A percentile compares a stretch with the other conserved stretches of the same genome.
phyloP scores from a whole-genome alignment of 2,888 invertebrate genomes.

The Polydrusus tereticollis region DNA sequence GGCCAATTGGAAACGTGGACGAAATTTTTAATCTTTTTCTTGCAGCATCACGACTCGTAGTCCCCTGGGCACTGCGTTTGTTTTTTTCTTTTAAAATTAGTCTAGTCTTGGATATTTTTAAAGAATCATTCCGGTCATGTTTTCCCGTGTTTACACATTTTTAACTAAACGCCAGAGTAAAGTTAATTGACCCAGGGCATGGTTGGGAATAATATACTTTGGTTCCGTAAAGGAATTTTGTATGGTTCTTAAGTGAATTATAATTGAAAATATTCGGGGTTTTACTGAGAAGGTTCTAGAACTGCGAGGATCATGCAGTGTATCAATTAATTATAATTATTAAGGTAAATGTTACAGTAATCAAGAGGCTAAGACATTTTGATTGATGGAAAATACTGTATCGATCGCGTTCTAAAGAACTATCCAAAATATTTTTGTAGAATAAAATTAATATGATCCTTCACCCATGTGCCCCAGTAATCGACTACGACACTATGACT shows the following conservation, averaged over 20 bases:
- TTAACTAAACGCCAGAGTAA: constrained; percentile 13
- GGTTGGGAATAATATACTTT: constrained; percentile 1
- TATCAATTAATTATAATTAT: too few relatives aligned
- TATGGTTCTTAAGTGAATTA: background rate
- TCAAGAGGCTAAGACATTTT: too few relatives aligned
- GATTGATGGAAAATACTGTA: too few relatives aligned
- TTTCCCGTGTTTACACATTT: constrained; percentile 17
- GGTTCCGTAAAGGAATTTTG: background rate
- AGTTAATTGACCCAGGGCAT: constrained; percentile 12
- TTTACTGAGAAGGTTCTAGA: too few relatives aligned
- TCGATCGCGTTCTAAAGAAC: too few relatives aligned
- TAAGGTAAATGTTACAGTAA: too few relatives aligned
- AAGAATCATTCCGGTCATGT: constrained; percentile 19
- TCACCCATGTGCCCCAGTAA: too few relatives aligned
- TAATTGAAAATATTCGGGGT: too few relatives aligned
- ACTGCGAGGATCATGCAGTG: too few relatives aligned
- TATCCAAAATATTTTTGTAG: too few relatives aligned
- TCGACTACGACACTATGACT: too few relatives aligned
- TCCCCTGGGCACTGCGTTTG: constrained; percentile 16
- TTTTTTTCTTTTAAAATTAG: constrained; percentile 39
- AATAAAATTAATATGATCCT: too few relatives aligned
- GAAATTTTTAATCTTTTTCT: constrained; percentile 56
- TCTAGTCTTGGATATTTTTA: constrained; percentile 2
- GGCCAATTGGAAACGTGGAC: constrained; percentile 58
- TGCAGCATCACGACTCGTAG: constrained; percentile 33